Conservation (phyloP, 1,140 invertebrate species). For the Batillaria attramentaria region DNA sequence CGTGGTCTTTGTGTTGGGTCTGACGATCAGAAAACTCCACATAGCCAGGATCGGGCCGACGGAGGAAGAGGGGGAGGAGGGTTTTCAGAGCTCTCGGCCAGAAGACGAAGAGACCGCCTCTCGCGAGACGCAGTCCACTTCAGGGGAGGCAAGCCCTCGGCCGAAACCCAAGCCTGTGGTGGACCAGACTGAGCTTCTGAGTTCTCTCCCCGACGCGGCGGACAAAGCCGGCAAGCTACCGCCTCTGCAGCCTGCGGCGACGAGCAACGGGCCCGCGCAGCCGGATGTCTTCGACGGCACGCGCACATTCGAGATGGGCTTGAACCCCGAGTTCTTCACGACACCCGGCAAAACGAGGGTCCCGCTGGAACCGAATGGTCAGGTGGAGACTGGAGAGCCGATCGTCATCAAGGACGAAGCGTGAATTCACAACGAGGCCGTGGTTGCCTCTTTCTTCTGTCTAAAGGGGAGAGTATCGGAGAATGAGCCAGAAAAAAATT, state of each 20-base stretch:
- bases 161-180: background rate
- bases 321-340: slow-evolving; percentile 15
- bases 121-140: too few species aligned
- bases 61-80: too few species aligned
- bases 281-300: slow-evolving; percentile 30
- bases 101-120: too few species aligned
- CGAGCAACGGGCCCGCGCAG: background rate
- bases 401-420: too few species aligned
- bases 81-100: too few species aligned
- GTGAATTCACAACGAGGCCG: too few species aligned
- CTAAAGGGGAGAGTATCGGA: too few species aligned
- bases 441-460: too few species aligned
- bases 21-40: background rate
- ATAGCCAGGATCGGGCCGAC: background rate
- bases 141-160: background rate
- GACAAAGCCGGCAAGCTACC: slow-evolving; percentile 9
- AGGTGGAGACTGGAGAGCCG: background rate
- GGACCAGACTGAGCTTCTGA: slow-evolving; percentile 4
- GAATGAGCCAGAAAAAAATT: too few species aligned
- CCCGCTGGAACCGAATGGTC: background rate
- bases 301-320: background rate
- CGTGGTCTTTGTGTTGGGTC: background rate
- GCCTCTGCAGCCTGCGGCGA: background rate
- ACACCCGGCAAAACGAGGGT: slow-evolving; percentile 22
- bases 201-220: background rate